Conservation (phyloP, 2,888 invertebrate genomes). For the Mythimna loreyi region DNA sequence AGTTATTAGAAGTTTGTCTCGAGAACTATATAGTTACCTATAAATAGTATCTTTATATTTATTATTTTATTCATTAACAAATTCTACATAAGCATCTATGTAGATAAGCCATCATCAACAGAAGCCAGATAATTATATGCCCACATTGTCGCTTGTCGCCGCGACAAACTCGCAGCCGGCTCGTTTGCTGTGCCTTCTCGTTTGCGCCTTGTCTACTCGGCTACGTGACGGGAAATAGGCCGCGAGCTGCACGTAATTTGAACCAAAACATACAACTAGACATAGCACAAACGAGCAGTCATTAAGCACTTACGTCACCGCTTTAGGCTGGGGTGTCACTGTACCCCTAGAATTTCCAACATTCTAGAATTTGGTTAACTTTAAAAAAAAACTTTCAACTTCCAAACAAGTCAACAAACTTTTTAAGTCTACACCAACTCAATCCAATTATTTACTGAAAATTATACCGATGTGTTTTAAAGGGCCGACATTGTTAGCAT, state of each 20-base stretch:
- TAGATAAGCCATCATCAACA: slow-evolving; percentile 34
- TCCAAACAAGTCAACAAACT: background rate
- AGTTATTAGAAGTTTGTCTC: no score
- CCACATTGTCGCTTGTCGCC: slow-evolving; percentile 41
- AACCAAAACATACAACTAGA: slow-evolving; percentile 60
- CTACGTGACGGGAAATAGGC: slow-evolving; percentile 81
- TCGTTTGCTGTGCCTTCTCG: slow-evolving; percentile 75
- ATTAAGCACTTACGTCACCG: slow-evolving; percentile 48
- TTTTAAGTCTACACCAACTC: slow-evolving; percentile 20
- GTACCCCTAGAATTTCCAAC: background rate
- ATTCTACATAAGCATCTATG: background rate
- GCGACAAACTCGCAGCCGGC: slow-evolving; percentile 59
- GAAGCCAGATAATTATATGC: slow-evolving; percentile 52
- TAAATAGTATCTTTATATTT: background rate
- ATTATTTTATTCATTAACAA: background rate
- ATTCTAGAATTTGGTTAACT: background rate
- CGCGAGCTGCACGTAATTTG: slow-evolving; percentile 65
- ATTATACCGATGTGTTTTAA: slow-evolving; percentile 59
- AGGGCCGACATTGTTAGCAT: slow-evolving; percentile 66
- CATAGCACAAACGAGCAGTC: slow-evolving; percentile 60
- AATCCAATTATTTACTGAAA: slow-evolving; percentile 44
- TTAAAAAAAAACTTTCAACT: background rate
- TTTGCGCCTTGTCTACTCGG: slow-evolving; percentile 74
- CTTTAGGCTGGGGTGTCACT: slow-evolving; percentile 30
- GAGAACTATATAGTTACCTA: no score